phyloP scores from a whole-genome alignment of 2,888 invertebrate species.

The Conchocele bisecta region DNA sequence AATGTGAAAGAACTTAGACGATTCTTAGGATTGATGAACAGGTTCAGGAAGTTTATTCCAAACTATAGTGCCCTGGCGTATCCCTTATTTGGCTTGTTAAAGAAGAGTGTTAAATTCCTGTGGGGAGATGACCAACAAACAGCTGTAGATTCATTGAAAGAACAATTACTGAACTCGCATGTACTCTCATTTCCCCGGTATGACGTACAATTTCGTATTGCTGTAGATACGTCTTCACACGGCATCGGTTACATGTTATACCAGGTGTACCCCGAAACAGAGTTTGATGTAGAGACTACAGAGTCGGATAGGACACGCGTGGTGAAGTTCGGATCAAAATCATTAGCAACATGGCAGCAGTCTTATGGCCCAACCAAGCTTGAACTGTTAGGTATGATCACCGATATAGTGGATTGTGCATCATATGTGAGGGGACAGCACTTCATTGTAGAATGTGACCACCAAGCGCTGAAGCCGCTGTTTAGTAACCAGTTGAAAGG shows the following conservation, averaged over 20 bases:
- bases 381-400: conserved; percentile 21
- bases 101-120: not conserved
- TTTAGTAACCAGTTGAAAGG: conserved; percentile 1
- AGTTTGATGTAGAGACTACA: too few species aligned
- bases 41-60: conserved; percentile 17
- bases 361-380: conserved; percentile 22
- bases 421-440: conserved; percentile 4
- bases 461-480: conserved; percentile 17
- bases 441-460: conserved; percentile 32
- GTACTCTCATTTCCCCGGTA: conserved; percentile 16
- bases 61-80: conserved; percentile 8
- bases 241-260: conserved; percentile 36
- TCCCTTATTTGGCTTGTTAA: not conserved
- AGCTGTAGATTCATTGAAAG: conserved; percentile 10
- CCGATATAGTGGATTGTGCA: conserved; percentile 19
- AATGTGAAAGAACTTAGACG: not conserved
- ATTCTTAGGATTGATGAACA: conserved; percentile 14
- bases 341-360: conserved; percentile 17
- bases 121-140: conserved; percentile 2
- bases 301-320: conserved; percentile 11
- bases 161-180: not conserved
- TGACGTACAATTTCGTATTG: conserved; percentile 8
- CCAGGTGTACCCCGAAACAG: conserved; percentile 7
- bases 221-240: conserved; percentile 15
- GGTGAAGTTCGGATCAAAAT: conserved; percentile 33